Conservation (phyloP, 2,888 invertebrate genomes). For the Oxytorus armatus region DNA sequence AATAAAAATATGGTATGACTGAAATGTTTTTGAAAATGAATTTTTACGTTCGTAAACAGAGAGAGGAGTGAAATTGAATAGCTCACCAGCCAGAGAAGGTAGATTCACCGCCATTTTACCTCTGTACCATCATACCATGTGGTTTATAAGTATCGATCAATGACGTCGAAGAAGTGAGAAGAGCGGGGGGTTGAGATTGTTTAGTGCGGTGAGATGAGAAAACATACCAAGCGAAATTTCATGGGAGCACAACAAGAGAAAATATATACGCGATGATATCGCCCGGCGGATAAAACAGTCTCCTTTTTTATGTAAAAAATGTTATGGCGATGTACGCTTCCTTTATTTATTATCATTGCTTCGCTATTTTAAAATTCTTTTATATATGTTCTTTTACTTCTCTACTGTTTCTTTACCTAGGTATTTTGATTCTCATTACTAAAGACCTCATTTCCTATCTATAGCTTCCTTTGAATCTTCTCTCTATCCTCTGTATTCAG, state of each 20-base stretch:
- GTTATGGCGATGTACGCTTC: too few species aligned
- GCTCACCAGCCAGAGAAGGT: constrained; percentile 84
- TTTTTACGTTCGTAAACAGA: not conserved
- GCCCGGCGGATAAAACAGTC: not conserved
- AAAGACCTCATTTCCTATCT: too few species aligned
- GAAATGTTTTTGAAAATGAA: constrained; percentile 13
- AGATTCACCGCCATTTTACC: constrained; percentile 84
- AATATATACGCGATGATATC: too few species aligned
- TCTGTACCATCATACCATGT: constrained; percentile 75
- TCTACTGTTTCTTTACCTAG: too few species aligned
- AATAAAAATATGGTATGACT: constrained; percentile 5
- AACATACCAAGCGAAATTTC: not conserved
- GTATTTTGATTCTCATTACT: too few species aligned
- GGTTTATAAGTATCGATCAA: constrained; percentile 67
- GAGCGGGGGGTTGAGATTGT: not conserved
- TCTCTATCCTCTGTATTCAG: too few species aligned
- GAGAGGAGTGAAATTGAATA: constrained; percentile 64
- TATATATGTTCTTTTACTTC: too few species aligned
- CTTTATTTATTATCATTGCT: too few species aligned
- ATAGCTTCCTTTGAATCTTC: too few species aligned
- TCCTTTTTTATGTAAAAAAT: not conserved
- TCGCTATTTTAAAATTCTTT: too few species aligned
- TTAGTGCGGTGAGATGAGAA: not conserved
- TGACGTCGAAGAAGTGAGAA: not conserved
- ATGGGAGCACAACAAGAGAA: too few species aligned